phyloP scores from a whole-genome alignment of 1,140 invertebrate species.

The Anastrepha ludens region DNA sequence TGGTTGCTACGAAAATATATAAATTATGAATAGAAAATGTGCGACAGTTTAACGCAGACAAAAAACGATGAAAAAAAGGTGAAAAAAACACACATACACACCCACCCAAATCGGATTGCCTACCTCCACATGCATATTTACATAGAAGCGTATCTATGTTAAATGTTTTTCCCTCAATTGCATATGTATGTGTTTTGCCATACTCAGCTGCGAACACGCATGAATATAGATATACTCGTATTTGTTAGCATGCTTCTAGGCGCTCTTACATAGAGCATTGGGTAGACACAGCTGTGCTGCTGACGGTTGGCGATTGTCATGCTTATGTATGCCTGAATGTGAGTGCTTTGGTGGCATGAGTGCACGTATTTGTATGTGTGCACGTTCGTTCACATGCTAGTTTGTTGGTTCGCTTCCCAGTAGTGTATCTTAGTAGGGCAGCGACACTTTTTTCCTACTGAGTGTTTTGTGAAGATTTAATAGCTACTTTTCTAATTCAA shows the following conservation, averaged over 20 bases:
- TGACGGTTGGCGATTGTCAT: background rate
- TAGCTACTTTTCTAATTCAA: too few species aligned
- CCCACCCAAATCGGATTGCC: background rate
- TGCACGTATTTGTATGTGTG: background rate
- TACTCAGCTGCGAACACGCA: background rate
- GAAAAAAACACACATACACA: background rate
- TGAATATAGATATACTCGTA: background rate
- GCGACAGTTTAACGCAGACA: background rate
- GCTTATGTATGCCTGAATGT: background rate
- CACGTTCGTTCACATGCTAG: background rate
- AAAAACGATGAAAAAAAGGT: background rate
- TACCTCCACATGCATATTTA: background rate
- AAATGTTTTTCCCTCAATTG: background rate
- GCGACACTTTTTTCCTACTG: too few species aligned
- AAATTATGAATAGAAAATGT: slow-evolving; percentile 43
- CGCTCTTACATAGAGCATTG: too few species aligned
- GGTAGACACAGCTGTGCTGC: background rate
- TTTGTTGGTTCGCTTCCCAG: background rate
- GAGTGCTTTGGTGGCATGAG: slow-evolving; percentile 4
- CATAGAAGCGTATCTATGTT: too few species aligned
- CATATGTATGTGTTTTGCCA: background rate
- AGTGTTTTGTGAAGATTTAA: too few species aligned
- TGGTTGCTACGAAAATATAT: background rate
- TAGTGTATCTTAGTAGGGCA: too few species aligned
- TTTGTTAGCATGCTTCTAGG: background rate